Conservation (phyloP, 35 echinoderm and acorn worm species). For the Heliocidaris tuberculata region DNA sequence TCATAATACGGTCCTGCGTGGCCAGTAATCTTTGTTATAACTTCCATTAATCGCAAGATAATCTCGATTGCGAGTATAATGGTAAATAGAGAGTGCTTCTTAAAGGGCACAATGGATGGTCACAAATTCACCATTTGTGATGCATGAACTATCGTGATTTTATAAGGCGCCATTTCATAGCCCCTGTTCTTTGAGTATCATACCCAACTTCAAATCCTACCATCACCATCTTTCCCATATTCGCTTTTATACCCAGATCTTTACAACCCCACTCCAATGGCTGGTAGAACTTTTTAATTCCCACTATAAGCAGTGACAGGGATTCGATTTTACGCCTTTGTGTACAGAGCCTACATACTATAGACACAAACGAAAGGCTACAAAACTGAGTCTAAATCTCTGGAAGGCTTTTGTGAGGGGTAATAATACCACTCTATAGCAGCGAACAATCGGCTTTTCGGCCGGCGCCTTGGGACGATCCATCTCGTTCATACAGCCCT, state of each 20-base stretch:
- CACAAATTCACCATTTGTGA: not conserved
- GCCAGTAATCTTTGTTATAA: not conserved
- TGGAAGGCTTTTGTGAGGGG: not conserved
- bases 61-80: not conserved
- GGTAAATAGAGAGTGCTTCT: not conserved
- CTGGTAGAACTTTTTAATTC: not conserved
- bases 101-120: not conserved
- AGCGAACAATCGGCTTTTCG: not conserved
- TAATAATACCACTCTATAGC: not conserved
- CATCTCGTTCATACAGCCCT: no score
- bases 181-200: not conserved
- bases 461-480: not conserved
- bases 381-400: not conserved
- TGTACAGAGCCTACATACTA: not conserved
- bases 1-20: not conserved
- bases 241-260: not conserved
- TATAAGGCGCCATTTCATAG: not conserved
- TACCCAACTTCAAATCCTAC: not conserved
- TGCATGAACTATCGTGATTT: not conserved
- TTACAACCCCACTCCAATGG: not conserved
- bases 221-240: not conserved
- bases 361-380: not conserved
- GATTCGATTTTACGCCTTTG: not conserved
- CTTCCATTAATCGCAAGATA: not conserved
- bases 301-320: not conserved